Evolutionary conservation across 1,140 invertebrate genomes (phyloP).

Genomic region (Orius insidiosus): DNA sequence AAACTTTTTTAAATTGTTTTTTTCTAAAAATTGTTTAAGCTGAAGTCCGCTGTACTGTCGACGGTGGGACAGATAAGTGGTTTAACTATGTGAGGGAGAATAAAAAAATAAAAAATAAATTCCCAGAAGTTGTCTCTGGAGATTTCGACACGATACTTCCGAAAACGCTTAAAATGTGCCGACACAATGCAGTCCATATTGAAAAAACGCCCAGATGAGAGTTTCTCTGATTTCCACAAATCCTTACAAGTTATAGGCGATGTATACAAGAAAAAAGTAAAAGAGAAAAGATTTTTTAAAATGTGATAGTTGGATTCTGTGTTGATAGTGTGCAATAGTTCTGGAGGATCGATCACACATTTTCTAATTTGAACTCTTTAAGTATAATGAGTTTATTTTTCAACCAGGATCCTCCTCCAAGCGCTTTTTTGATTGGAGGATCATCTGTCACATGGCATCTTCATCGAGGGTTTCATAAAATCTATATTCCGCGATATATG

Average conservation of each 20-base stretch:
- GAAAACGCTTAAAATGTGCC: slow-evolving; percentile 37
- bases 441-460: slow-evolving; percentile 53
- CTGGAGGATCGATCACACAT: slow-evolving; percentile 62
- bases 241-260: slow-evolving; percentile 27
- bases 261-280: neutral
- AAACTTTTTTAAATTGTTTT: no score
- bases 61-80: slow-evolving; percentile 54
- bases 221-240: slow-evolving; percentile 64
- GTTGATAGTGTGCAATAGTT: slow-evolving; percentile 41
- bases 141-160: slow-evolving; percentile 60
- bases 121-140: slow-evolving; percentile 56
- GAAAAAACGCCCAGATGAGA: slow-evolving; percentile 50
- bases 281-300: neutral
- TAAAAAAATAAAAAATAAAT: slow-evolving; percentile 24
- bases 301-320: slow-evolving; percentile 11
- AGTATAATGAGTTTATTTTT: slow-evolving; percentile 32
- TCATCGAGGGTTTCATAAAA: slow-evolving; percentile 40
- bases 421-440: slow-evolving; percentile 35
- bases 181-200: slow-evolving; percentile 32
- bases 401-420: slow-evolving; percentile 24
- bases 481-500: slow-evolving; percentile 38
- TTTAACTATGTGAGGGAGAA: slow-evolving; percentile 33
- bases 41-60: slow-evolving; percentile 42
- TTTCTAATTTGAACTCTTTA: slow-evolving; percentile 59
- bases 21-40: slow-evolving; percentile 27